Evolutionary conservation across 2,797 vertebrate genomes (phyloP).

Genomic region (Sardinella longiceps): DNA sequence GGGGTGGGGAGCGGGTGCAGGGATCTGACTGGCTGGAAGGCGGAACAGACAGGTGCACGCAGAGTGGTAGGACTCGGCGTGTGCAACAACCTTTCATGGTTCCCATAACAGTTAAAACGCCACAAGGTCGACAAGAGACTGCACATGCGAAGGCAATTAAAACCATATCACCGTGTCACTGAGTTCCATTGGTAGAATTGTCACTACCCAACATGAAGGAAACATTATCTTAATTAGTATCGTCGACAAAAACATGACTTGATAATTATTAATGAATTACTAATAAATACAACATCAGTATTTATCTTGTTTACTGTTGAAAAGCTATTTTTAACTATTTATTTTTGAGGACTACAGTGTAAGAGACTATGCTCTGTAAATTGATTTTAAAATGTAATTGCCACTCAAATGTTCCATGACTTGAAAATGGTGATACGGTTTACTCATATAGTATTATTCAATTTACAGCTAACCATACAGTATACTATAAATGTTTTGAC

Average conservation of each 20-base stretch:
- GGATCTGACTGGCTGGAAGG: constrained; percentile 32
- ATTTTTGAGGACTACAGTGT: background rate
- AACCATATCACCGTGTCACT: constrained; percentile 31
- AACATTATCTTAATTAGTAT: background rate
- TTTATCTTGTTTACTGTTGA: background rate
- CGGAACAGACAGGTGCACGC: constrained; percentile 23
- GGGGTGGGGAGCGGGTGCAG: background rate
- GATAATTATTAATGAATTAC: background rate
- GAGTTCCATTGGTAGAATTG: constrained; percentile 28
- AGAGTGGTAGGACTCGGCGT: constrained; percentile 7
- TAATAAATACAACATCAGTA: background rate
- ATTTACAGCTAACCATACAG: background rate
- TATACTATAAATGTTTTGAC: background rate
- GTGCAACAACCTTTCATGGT: constrained; percentile 39
- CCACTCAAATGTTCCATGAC: too few relatives aligned
- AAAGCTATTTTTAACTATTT: background rate
- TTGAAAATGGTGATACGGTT: too few relatives aligned
- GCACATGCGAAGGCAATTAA: constrained; percentile 31
- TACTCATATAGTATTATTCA: too few relatives aligned
- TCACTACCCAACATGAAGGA: background rate
- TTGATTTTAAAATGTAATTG: background rate
- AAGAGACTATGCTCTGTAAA: background rate
- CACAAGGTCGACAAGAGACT: background rate
- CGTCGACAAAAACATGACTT: background rate
- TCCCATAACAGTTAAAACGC: constrained; percentile 5